Evolutionary conservation across 2,113 vertebrate genomes (phyloP), one percentile per base, ranked within the genome.

Genomic region (Xiphias gladius): DNA sequence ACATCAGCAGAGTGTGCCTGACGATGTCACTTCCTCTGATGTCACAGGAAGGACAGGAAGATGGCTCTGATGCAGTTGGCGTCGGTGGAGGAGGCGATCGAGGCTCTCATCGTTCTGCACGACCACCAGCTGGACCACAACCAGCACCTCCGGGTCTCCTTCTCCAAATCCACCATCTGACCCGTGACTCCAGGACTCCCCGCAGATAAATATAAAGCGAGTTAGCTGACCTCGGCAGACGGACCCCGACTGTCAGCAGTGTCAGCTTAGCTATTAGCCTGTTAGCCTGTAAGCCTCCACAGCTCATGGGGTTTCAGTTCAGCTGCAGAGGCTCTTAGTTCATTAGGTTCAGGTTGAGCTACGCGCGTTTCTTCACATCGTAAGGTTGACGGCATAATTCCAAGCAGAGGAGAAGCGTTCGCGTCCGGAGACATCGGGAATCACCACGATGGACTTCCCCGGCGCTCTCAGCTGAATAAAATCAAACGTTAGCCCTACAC

Each of bases 51-150:
- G 75, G 89, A 92, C 84, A 86, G 87, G 71, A 92, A 91, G 87
- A 91, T 92, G 91, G 89, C 91, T 5, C 84, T 91, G 82, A 83
- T 92, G 79, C 91, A 92, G 89, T 50, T 92, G 76, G 86, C 59
- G 5, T 91, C 89, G 0, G 91, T 91, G 71, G 91, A 92, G 61
- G 91, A 92, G 5, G 89, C 91, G n/a, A 87, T 91, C 3, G 91
- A 89, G 57, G 89, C 88, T 16, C 82, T 92, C 75, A 77, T 91
- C 16, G 16, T 13, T 4, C 88, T 92, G 20, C 89, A 92, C 10
- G 88, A 92, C 86, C 91, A 87, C 48, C 82, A 84, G 64, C 78
- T 92, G 82, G 91, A 91, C 80, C 89, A 89, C 74, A 92, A 86
- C 86, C 89, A 91, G 75, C 91, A 92, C 75, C 91, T 92, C 12